Conservation (phyloP, 2,888 invertebrate genomes). For the Pandemis corylana region DNA sequence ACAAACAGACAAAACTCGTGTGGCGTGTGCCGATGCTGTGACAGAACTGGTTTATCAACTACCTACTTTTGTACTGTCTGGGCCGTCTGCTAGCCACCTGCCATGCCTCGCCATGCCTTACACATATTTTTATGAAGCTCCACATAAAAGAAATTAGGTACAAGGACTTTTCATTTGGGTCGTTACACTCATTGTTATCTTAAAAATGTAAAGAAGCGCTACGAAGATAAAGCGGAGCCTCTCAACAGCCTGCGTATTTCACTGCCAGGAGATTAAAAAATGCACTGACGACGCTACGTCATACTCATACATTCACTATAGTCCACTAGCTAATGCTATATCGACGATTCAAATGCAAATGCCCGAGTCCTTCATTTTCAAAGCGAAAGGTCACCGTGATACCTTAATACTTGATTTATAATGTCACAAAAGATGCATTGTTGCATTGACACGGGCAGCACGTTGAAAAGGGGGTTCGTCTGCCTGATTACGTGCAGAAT, state of each 20-base stretch:
- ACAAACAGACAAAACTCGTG: constrained; percentile 36
- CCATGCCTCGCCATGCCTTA: constrained; percentile 47
- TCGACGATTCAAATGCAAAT: constrained; percentile 2
- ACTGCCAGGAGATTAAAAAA: constrained; percentile 5
- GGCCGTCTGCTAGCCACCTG: constrained; percentile 54
- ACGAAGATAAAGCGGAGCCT: constrained; percentile 27
- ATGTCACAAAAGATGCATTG: constrained; percentile 25
- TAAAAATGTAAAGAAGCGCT: constrained; percentile 34
- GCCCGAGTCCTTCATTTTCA: constrained; percentile 1
- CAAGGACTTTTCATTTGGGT: constrained; percentile 67
- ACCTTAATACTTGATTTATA: constrained; percentile 9
- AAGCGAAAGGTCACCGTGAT: constrained; percentile 3
- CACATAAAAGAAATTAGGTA: constrained; percentile 60
- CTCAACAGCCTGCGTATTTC: constrained; percentile 21
- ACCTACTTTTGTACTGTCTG: constrained; percentile 53
- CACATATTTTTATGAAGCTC: constrained; percentile 53
- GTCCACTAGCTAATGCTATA: too few species aligned
- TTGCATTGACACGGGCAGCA: constrained; percentile 4
- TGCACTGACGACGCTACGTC: neutral
- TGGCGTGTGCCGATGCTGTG: constrained; percentile 49
- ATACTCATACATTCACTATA: too few species aligned
- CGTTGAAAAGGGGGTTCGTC: constrained; percentile 43
- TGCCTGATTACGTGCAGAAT: constrained; percentile 52
- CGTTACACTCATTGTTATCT: constrained; percentile 47
- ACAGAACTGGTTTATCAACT: constrained; percentile 60